Percentiles rank a stretch among this genome's conserved stretches.
Evolutionary conservation across 2,888 invertebrate species (phyloP).

Genomic region (Acrobasis suavella): DNA sequence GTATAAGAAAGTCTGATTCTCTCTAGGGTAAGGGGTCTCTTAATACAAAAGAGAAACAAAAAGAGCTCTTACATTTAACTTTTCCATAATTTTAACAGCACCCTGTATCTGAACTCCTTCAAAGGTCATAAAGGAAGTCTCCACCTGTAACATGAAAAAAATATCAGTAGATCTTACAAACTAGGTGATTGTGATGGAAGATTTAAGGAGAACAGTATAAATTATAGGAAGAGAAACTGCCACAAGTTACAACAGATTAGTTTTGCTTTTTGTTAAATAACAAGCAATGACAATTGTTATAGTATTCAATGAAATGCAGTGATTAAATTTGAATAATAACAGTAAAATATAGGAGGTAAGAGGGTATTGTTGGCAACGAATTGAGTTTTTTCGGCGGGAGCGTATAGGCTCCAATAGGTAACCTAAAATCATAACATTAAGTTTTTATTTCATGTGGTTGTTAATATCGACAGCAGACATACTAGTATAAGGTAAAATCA

Average conservation of each 20-base stretch:
- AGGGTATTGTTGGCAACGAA: neutral
- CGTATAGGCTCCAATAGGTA: conserved; percentile 19
- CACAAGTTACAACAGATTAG: neutral
- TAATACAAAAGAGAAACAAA: neutral
- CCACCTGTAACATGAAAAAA: conserved; percentile 83
- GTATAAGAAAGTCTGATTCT: no score
- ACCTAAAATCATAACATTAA: conserved; percentile 13
- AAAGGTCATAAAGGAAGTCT: conserved; percentile 97
- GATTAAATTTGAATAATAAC: neutral
- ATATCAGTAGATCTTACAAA: no score
- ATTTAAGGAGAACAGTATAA: no score
- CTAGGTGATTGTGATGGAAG: no score
- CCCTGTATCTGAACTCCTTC: conserved; percentile 97
- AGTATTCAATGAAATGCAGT: neutral
- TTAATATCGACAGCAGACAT: neutral
- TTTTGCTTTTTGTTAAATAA: neutral
- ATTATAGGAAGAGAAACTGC: neutral
- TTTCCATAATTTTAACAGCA: conserved; percentile 96
- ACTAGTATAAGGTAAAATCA: neutral
- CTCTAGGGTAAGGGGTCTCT: no score
- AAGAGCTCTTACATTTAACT: conserved; percentile 89
- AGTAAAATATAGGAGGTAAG: neutral
- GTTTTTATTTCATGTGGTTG: neutral
- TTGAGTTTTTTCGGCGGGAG: conserved; percentile 49
- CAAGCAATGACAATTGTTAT: neutral